Evolutionary conservation across 2,113 vertebrate genomes (phyloP).

Genomic region (Tragelaphus buxtoni): DNA sequence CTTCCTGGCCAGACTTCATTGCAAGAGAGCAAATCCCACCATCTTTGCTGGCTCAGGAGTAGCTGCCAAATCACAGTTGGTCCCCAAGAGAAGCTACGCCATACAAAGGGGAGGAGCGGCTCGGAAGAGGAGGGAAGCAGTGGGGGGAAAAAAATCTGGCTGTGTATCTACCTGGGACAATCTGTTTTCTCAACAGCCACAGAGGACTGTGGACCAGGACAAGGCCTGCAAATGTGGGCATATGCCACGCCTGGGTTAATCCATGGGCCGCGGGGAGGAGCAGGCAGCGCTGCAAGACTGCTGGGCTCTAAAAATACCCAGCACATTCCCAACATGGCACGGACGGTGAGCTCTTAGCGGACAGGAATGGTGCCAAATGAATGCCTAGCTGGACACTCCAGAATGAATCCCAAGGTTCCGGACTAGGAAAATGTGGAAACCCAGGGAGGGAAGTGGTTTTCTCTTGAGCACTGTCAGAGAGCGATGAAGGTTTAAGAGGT

Average conservation of each 20-base stretch:
- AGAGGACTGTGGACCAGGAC: slow-evolving; percentile 47
- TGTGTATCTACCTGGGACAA: slow-evolving; percentile 71
- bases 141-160: slow-evolving; percentile 49
- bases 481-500: background rate
- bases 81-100: background rate
- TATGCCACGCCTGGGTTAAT: slow-evolving; percentile 72
- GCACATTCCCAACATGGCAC: slow-evolving; percentile 56
- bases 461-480: background rate
- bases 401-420: background rate
- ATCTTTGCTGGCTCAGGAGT: background rate
- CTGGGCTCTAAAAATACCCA: slow-evolving; percentile 67
- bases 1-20: background rate
- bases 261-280: slow-evolving; percentile 54
- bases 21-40: slow-evolving; percentile 19
- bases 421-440: background rate
- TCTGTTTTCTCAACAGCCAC: slow-evolving; percentile 66
- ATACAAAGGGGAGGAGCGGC: background rate
- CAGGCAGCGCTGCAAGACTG: background rate
- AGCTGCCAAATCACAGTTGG: background rate
- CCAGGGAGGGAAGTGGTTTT: background rate
- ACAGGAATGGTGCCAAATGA: slow-evolving; percentile 17
- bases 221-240: slow-evolving; percentile 65
- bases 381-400: background rate
- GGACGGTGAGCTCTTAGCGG: background rate
- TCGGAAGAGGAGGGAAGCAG: slow-evolving; percentile 31